Evolutionary conservation across 2,888 invertebrate species (phyloP).

Genomic region (Eupsilia transversa): DNA sequence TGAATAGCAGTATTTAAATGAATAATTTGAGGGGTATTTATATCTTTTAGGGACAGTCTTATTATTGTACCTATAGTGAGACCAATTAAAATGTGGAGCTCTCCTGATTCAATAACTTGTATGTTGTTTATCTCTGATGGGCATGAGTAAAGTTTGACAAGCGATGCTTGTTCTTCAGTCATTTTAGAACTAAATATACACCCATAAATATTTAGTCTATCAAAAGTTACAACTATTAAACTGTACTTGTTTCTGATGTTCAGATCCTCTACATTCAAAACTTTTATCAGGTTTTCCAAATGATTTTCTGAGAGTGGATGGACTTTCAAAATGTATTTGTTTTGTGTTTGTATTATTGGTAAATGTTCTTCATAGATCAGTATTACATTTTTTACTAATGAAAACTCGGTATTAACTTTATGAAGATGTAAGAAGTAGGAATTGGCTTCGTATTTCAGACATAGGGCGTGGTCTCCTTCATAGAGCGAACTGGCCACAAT

Average conservation of each 20-base stretch:
- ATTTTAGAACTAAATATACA: constrained; percentile 71
- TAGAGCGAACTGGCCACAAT: constrained; percentile 66
- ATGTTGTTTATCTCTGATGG: constrained; percentile 80
- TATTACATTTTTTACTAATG: constrained; percentile 66
- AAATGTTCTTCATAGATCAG: constrained; percentile 62
- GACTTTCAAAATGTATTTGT: constrained; percentile 69
- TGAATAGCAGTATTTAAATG: constrained; percentile 81
- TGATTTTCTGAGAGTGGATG: constrained; percentile 59
- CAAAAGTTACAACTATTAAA: constrained; percentile 75
- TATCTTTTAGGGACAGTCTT: constrained; percentile 69
- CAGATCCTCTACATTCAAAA: constrained; percentile 62
- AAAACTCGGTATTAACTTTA: constrained; percentile 75
- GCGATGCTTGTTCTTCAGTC: constrained; percentile 62
- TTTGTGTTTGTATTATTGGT: constrained; percentile 52
- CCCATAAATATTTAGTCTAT: constrained; percentile 74
- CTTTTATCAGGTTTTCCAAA: constrained; percentile 59
- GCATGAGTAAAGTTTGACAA: constrained; percentile 76
- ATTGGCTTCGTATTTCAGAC: constrained; percentile 74
- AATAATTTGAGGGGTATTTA: constrained; percentile 66
- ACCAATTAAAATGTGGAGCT: constrained; percentile 73
- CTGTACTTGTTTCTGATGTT: constrained; percentile 49
- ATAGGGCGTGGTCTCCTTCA: constrained; percentile 69
- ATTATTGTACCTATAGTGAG: constrained; percentile 81
- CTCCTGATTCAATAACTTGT: constrained; percentile 66
- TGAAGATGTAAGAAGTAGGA: constrained; percentile 73